phyloP scores from a whole-genome alignment of 2,888 invertebrate species.

The Cryptocheilus praepositus region DNA sequence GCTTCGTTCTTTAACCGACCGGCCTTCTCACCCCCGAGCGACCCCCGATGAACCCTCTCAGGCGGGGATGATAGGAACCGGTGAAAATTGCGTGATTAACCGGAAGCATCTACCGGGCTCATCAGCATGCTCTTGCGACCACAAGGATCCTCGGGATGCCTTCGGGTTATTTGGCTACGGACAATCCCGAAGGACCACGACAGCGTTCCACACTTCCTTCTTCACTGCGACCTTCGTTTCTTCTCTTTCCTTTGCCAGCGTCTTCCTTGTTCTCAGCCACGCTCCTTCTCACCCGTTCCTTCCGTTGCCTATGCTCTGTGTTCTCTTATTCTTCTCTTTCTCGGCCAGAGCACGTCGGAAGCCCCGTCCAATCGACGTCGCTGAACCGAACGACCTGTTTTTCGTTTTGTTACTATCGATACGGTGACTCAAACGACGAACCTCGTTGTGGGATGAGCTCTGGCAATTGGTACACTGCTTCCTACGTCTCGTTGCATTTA shows the following conservation, averaged over 20 bases:
- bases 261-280: no score
- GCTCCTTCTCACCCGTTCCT: neutral
- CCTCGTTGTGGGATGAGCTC: no score
- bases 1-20: conserved; percentile 59
- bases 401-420: conserved; percentile 2
- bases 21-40: conserved; percentile 46
- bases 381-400: conserved; percentile 36
- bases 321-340: conserved; percentile 15
- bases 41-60: conserved; percentile 20
- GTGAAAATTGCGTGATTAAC: conserved; percentile 64
- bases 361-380: conserved; percentile 24
- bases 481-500: no score
- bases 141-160: conserved; percentile 45
- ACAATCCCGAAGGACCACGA: conserved; percentile 38
- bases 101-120: conserved; percentile 51
- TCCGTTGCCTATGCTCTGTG: neutral
- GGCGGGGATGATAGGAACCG: conserved; percentile 50
- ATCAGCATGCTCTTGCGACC: conserved; percentile 57
- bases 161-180: conserved; percentile 50
- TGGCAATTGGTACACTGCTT: no score
- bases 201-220: conserved; percentile 14
- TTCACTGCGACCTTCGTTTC: conserved; percentile 6
- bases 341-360: conserved; percentile 12
- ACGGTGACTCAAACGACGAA: no score
- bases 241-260: neutral